Conservation (phyloP, 2,113 vertebrate genomes). For the Notarius lentiginosus region DNA sequence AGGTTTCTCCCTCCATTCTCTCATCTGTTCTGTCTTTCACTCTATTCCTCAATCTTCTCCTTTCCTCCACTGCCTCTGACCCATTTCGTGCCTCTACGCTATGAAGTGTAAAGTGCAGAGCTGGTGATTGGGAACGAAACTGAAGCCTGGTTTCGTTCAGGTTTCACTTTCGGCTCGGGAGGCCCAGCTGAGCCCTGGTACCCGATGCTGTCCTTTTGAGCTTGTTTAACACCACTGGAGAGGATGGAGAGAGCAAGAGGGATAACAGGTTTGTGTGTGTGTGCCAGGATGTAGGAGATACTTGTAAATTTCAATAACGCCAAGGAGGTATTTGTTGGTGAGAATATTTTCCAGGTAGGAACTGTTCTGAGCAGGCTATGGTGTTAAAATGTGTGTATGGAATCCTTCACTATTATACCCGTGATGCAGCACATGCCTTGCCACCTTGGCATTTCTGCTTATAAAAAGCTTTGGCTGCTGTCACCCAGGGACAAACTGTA, state of each 20-base stretch:
- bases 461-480: slow-evolving; percentile 34
- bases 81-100: slow-evolving; percentile 5
- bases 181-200: slow-evolving; percentile 34
- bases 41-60: slow-evolving; percentile 8
- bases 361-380: neutral
- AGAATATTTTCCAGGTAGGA: neutral
- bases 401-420: neutral
- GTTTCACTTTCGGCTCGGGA: slow-evolving; percentile 15
- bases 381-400: neutral
- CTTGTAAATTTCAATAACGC: neutral
- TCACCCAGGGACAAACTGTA: slow-evolving; percentile 40
- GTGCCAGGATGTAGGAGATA: neutral
- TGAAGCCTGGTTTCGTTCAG: slow-evolving; percentile 14
- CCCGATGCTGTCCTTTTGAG: slow-evolving; percentile 32
- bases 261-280: slow-evolving; percentile 12
- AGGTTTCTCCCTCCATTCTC: neutral
- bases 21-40: neutral
- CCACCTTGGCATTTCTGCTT: slow-evolving; percentile 29
- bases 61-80: slow-evolving; percentile 5
- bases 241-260: neutral
- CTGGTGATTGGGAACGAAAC: slow-evolving; percentile 22
- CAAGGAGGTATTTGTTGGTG: neutral
- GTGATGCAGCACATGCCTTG: slow-evolving; percentile 4
- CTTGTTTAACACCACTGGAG: slow-evolving; percentile 23
- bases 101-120: slow-evolving; percentile 19